These are phyloP conservation scores for Megaleporinus macrocephalus DNA, from an alignment of 2,113 vertebrate genomes.

Conservation along the genomic window DNA sequence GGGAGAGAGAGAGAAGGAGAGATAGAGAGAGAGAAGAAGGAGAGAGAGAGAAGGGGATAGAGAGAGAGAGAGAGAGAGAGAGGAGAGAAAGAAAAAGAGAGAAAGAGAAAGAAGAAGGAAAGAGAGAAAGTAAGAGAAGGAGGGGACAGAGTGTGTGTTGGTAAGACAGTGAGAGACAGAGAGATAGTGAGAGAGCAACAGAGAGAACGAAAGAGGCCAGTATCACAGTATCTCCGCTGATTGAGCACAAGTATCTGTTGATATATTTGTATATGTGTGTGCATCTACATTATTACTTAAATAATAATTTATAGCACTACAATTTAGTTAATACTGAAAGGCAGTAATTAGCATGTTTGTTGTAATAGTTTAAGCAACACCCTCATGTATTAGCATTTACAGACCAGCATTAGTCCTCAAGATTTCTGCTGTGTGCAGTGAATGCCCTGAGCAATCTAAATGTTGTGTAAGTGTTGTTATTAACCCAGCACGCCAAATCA, in stretches of 20 bases:
- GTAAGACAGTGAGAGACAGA: constrained; percentile 23
- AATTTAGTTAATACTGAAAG: not conserved
- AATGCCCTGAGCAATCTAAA: not conserved
- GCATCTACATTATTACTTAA: not conserved
- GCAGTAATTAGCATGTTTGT: not conserved
- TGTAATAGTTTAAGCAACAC: not conserved
- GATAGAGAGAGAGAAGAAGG: constrained; percentile 27
- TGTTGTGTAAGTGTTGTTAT: not conserved
- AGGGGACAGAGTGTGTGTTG: constrained; percentile 4
- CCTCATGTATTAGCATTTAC: not conserved
- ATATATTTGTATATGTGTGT: not conserved
- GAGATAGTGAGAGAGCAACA: not conserved
- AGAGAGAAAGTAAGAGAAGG: too few species aligned
- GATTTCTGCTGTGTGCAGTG: not conserved
- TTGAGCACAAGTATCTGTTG: not conserved
- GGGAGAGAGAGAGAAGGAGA: too few species aligned
- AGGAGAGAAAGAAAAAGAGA: constrained; percentile 23
- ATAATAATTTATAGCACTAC: not conserved
- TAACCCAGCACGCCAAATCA: not conserved
- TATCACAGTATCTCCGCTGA: constrained; percentile 27
- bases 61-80: not conserved
- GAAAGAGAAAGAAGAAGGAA: not conserved
- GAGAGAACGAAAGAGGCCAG: not conserved
- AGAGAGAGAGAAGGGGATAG: too few species aligned
- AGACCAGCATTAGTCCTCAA: not conserved